phyloP scores from a whole-genome alignment of 2,888 invertebrate species.

The Pachydiplax longipennis region DNA sequence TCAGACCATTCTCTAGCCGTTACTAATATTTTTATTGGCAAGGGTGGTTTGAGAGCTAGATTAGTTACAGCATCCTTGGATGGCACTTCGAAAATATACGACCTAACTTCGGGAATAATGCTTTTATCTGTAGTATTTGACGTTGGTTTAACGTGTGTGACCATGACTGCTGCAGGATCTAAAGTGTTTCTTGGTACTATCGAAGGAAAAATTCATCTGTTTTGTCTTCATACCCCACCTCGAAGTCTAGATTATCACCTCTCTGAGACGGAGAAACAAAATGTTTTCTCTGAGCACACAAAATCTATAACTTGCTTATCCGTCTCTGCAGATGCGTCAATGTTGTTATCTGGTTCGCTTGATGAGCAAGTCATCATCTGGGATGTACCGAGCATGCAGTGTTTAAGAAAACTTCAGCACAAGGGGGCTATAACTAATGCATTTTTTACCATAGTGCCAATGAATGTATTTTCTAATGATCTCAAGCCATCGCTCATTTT shows the following conservation, averaged over 20 bases:
- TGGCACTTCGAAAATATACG: constrained; percentile 83
- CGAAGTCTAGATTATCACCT: constrained; percentile 72
- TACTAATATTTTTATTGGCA: constrained; percentile 78
- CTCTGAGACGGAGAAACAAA: constrained; percentile 61
- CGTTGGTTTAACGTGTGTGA: constrained; percentile 71
- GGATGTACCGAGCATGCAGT: constrained; percentile 80
- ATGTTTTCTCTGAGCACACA: constrained; percentile 72
- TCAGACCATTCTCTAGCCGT: constrained; percentile 83
- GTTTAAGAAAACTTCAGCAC: constrained; percentile 72
- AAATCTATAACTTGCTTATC: constrained; percentile 75
- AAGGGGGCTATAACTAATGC: constrained; percentile 80
- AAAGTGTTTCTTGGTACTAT: constrained; percentile 77
- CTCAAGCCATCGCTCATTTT: constrained; percentile 54
- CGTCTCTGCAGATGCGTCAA: constrained; percentile 74
- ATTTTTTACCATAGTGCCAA: constrained; percentile 68
- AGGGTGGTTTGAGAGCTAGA: constrained; percentile 72
- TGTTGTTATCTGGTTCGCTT: constrained; percentile 77
- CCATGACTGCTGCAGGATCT: constrained; percentile 74
- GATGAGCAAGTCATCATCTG: constrained; percentile 80
- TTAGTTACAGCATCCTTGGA: constrained; percentile 82
- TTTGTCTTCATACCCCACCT: constrained; percentile 72
- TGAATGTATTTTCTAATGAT: constrained; percentile 64
- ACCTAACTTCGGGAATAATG: constrained; percentile 72
- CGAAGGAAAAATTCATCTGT: constrained; percentile 74
- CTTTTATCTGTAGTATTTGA: constrained; percentile 79